Percentiles rank a stretch among this genome's conserved stretches.
These are phyloP conservation scores for Ips typographus DNA, from an alignment of 1,140 invertebrate species.

Conservation along the genomic window DNA sequence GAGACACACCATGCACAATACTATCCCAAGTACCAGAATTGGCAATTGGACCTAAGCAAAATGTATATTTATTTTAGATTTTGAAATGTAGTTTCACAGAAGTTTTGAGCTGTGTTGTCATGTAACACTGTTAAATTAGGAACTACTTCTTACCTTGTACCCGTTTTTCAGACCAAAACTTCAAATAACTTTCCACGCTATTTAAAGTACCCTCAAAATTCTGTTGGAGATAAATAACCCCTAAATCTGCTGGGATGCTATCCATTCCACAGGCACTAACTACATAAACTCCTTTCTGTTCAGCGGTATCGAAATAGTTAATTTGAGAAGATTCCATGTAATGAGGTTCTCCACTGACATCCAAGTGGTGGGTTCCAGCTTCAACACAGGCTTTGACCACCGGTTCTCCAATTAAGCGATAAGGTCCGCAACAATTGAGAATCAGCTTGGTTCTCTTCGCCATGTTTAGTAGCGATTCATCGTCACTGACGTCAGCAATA, in stretches of 20 bases:
- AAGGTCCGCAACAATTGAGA: constrained; percentile 89
- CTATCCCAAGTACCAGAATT: constrained; percentile 86
- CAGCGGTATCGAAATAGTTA: constrained; percentile 74
- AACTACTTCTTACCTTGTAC: constrained; percentile 4
- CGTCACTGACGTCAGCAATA: constrained; percentile 75
- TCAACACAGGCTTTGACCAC: constrained; percentile 89
- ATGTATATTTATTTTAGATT: constrained; percentile 7
- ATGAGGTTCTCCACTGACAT: constrained; percentile 87
- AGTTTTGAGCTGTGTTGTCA: neutral
- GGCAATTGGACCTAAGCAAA: constrained; percentile 49
- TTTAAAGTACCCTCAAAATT: constrained; percentile 76
- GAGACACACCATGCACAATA: constrained; percentile 69
- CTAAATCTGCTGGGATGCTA: constrained; percentile 84
- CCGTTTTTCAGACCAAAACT: constrained; percentile 46
- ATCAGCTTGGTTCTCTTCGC: constrained; percentile 71
- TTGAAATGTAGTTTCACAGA: constrained; percentile 6
- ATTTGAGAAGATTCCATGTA: constrained; percentile 86
- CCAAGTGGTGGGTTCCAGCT: constrained; percentile 80
- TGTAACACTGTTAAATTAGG: neutral
- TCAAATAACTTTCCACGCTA: constrained; percentile 73
- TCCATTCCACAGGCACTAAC: constrained; percentile 91
- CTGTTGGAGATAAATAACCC: constrained; percentile 71
- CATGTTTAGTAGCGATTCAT: constrained; percentile 74
- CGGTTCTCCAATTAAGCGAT: constrained; percentile 85
- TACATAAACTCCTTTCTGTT: constrained; percentile 76